phyloP scores from a whole-genome alignment of 2,797 vertebrate species.

The Sebastes aleutianus region DNA sequence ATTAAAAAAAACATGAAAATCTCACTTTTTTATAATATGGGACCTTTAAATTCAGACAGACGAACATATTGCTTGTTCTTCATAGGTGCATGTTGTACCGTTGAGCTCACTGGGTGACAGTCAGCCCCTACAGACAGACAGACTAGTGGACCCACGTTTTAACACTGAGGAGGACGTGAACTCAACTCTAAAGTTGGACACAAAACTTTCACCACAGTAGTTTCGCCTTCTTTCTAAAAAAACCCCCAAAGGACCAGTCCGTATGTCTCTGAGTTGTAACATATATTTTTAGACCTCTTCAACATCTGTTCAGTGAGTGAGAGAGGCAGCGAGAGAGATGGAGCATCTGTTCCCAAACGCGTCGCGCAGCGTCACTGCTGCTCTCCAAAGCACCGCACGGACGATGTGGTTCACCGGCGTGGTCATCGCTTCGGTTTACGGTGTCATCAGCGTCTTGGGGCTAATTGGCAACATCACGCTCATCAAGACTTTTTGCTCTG shows the following conservation, averaged over 20 bases:
- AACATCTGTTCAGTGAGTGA: neutral
- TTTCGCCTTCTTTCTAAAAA: neutral
- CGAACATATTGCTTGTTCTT: neutral
- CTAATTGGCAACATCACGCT: constrained; percentile 94
- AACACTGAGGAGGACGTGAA: neutral
- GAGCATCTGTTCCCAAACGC: constrained; percentile 16
- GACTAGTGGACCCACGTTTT: neutral
- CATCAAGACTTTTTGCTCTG: constrained; percentile 92
- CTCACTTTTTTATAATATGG: too few relatives aligned
- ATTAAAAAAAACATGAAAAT: too few relatives aligned
- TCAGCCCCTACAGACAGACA: neutral
- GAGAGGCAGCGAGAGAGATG: neutral
- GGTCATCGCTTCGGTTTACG: constrained; percentile 89
- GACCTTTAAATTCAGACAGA: neutral
- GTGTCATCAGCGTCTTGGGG: constrained; percentile 88
- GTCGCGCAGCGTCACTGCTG: constrained; percentile 34
- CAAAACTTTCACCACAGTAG: neutral
- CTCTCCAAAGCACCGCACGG: constrained; percentile 1
- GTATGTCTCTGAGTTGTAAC: neutral
- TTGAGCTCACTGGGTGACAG: neutral
- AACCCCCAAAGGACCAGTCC: neutral
- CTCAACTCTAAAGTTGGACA: neutral
- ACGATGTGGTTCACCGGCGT: constrained; percentile 83
- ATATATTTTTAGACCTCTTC: neutral
- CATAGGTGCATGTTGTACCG: neutral